These are phyloP conservation scores for Emesis furor DNA, from an alignment of 2,888 invertebrate species.

Conservation along the genomic window DNA sequence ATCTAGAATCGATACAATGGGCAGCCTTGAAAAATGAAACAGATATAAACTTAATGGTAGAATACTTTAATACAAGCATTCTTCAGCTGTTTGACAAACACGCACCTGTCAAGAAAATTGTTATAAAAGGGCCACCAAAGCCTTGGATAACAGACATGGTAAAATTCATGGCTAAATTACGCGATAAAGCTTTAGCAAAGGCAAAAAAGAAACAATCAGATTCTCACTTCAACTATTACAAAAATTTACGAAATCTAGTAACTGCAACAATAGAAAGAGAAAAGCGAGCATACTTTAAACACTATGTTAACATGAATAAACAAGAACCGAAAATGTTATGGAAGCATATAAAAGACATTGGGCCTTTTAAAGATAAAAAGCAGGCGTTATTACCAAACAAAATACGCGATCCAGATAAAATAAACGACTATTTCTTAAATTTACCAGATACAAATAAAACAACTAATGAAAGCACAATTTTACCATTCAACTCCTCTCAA, in stretches of 20 bases:
- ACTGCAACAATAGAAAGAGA: slow-evolving; percentile 23
- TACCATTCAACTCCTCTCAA: slow-evolving; percentile 58
- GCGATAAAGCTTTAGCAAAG: slow-evolving; percentile 35
- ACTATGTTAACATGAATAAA: slow-evolving; percentile 21
- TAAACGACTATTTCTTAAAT: slow-evolving; percentile 48
- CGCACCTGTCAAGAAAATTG: slow-evolving; percentile 21
- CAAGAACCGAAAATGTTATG: not conserved
- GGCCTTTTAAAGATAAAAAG: not conserved
- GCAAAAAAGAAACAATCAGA: slow-evolving; percentile 1
- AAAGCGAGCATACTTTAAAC: not conserved
- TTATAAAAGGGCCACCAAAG: slow-evolving; percentile 23
- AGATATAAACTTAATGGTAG: not conserved
- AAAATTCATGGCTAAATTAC: slow-evolving; percentile 31
- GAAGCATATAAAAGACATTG: not conserved
- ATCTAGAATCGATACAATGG: slow-evolving; percentile 19
- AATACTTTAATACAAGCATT: not conserved
- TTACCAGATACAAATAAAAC: slow-evolving; percentile 11
- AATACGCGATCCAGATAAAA: slow-evolving; percentile 37
- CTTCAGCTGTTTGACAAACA: slow-evolving; percentile 26
- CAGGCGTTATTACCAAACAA: not conserved
- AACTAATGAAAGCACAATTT: not conserved
- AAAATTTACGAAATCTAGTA: slow-evolving; percentile 18
- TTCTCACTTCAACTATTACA: not conserved
- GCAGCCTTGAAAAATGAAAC: slow-evolving; percentile 11
- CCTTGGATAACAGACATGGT: slow-evolving; percentile 51